phyloP scores from a whole-genome alignment of 2,113 vertebrate genomes.

The Bubo blakistoni region DNA sequence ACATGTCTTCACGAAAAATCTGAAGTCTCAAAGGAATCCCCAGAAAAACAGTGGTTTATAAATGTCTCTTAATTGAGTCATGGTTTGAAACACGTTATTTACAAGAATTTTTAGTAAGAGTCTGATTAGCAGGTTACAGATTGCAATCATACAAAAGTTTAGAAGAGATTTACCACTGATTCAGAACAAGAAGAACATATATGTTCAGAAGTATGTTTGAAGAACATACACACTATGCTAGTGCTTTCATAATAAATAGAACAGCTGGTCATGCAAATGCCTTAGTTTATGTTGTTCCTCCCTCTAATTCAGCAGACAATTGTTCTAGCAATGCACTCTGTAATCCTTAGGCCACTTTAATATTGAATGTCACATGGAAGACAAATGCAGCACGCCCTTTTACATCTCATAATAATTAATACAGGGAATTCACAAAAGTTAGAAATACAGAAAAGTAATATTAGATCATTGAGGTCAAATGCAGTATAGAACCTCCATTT shows the following conservation, averaged over 20 bases:
- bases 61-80: neutral
- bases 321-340: neutral
- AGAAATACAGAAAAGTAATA: neutral
- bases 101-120: neutral
- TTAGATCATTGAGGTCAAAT: neutral
- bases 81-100: fast-evolving
- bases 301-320: neutral
- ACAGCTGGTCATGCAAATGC: neutral
- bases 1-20: neutral
- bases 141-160: neutral
- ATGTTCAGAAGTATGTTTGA: neutral
- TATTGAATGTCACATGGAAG: neutral
- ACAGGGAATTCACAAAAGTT: neutral
- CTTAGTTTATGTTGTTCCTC: neutral
- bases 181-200: neutral
- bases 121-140: neutral
- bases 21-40: neutral
- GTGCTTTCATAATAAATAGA: neutral
- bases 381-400: neutral
- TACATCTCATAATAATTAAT: neutral
- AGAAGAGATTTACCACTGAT: neutral
- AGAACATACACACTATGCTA: neutral
- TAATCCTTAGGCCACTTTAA: neutral
- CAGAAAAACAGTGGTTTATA: neutral
- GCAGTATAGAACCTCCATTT: neutral